Evolutionary conservation across 2,113 vertebrate genomes (phyloP).

Genomic region (Salvelinus fontinalis): DNA sequence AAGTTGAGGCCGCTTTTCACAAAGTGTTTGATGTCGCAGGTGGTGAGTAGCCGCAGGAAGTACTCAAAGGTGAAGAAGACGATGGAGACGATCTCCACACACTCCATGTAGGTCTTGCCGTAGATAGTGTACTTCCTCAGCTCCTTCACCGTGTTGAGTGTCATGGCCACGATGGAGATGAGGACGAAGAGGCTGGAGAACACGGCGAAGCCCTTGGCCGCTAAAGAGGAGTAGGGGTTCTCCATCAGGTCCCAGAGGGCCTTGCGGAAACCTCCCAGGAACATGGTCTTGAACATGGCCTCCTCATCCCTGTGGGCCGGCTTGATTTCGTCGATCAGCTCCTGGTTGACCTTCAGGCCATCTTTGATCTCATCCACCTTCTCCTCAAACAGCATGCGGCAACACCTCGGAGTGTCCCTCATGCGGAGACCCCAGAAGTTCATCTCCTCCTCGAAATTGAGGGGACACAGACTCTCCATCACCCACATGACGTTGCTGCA

Average conservation of each 20-base stretch:
- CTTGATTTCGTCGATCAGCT: constrained; percentile 84
- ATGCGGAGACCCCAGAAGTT: constrained; percentile 86
- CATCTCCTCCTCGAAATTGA: constrained; percentile 85
- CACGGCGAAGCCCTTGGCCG: constrained; percentile 85
- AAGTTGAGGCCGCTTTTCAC: constrained; percentile 83
- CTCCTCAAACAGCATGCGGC: constrained; percentile 86
- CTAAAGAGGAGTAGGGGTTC: constrained; percentile 84
- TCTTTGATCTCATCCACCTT: constrained; percentile 84
- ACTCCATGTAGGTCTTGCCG: constrained; percentile 83
- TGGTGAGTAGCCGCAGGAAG: constrained; percentile 80
- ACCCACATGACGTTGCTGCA: constrained; percentile 84
- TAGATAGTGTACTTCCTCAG: constrained; percentile 74
- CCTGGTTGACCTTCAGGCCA: constrained; percentile 83
- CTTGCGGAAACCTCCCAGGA: constrained; percentile 75
- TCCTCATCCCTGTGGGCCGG: constrained; percentile 62
- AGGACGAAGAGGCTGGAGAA: constrained; percentile 88
- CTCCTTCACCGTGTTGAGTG: constrained; percentile 85
- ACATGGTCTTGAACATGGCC: constrained; percentile 75
- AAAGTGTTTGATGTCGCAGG: constrained; percentile 80
- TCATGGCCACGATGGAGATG: constrained; percentile 88
- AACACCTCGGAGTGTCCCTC: constrained; percentile 82
- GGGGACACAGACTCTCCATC: constrained; percentile 84
- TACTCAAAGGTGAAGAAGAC: constrained; percentile 88
- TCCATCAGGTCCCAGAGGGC: constrained; percentile 86
- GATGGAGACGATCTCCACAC: constrained; percentile 81